These are phyloP conservation scores for Manis crassicaudata DNA, from an alignment of 2,797 vertebrate species.

Conservation along the genomic window DNA sequence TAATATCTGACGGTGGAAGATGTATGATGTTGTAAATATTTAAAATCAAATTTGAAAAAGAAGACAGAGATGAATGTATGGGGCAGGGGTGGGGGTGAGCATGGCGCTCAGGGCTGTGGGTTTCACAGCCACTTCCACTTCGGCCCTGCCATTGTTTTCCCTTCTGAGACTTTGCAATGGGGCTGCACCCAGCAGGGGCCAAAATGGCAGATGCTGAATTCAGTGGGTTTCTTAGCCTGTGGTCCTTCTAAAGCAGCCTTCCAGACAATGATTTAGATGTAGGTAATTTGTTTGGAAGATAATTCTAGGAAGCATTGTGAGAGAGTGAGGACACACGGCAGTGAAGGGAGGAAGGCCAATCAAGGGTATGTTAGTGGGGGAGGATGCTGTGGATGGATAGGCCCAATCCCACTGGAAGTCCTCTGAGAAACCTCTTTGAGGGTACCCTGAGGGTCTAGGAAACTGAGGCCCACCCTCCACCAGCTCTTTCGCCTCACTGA, in stretches of 20 bases:
- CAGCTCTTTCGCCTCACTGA: neutral
- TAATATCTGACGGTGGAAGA: constrained; percentile 98
- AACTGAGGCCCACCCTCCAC: too few species aligned
- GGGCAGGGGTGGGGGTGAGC: constrained; percentile 79
- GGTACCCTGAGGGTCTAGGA: neutral
- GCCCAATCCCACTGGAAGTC: neutral
- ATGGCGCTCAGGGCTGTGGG: constrained; percentile 87
- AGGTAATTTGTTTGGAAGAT: neutral
- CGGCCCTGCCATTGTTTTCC: constrained; percentile 74
- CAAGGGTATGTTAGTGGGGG: neutral
- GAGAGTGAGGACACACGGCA: neutral
- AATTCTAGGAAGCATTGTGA: neutral
- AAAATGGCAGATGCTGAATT: neutral
- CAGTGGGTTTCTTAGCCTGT: neutral
- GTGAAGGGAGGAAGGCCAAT: neutral
- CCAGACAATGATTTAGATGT: neutral
- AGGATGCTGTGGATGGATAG: fast-evolving
- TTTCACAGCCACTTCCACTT: constrained; percentile 74
- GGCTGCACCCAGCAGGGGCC: neutral
- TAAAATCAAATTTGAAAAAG: constrained; percentile 99
- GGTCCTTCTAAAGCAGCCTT: neutral
- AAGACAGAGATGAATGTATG: constrained; percentile 98
- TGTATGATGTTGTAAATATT: constrained; percentile 99
- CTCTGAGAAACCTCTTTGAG: neutral
- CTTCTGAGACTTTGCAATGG: constrained; percentile 11